Evolutionary conservation across 2,797 vertebrate species (phyloP).

Genomic region (Pipistrellus pipistrellus): DNA sequence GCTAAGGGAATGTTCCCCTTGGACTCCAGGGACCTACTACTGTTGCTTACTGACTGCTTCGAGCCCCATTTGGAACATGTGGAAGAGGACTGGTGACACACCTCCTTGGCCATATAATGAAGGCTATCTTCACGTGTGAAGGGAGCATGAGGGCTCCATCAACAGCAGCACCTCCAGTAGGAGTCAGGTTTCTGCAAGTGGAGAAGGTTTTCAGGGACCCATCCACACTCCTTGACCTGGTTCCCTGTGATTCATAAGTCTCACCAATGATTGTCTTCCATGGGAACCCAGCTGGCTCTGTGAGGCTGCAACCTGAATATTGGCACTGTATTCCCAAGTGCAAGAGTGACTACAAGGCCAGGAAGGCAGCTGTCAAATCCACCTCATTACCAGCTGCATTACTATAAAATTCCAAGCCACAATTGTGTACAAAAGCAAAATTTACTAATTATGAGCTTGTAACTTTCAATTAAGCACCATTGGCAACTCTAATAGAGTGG

Average conservation of each 20-base stretch:
- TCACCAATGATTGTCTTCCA: background rate
- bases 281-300: background rate
- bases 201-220: background rate
- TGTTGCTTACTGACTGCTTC: background rate
- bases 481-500: background rate
- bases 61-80: background rate
- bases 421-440: slow-evolving; percentile 47
- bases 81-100: background rate
- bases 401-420: slow-evolving; percentile 48
- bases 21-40: background rate
- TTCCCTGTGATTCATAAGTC: background rate
- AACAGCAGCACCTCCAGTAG: background rate
- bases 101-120: background rate
- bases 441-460: slow-evolving; percentile 47
- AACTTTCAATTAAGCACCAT: slow-evolving; percentile 21
- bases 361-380: slow-evolving; percentile 40
- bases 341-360: background rate
- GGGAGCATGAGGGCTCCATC: background rate
- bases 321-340: background rate
- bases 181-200: background rate
- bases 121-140: background rate
- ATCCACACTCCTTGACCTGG: background rate
- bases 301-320: background rate
- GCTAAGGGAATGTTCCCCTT: background rate
- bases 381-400: background rate